These are phyloP conservation scores for Typhlichthys eigenmanni DNA, from an alignment of 2,797 vertebrate species.

Conservation along the genomic window DNA sequence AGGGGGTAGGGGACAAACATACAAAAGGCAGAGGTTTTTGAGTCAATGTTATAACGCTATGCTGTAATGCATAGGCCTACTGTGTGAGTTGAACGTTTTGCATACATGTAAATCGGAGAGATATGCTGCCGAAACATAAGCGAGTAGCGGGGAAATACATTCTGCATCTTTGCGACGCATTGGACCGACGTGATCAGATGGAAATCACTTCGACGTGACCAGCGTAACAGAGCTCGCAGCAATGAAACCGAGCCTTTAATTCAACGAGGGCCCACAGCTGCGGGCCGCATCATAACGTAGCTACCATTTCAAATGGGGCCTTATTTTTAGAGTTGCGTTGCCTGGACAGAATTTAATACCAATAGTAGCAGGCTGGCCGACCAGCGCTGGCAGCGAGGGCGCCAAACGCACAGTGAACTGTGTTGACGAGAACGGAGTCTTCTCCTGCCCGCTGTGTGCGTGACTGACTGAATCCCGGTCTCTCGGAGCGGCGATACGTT, in stretches of 20 bases:
- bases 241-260: conserved; percentile 16
- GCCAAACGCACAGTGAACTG: conserved; percentile 40
- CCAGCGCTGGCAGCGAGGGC: conserved; percentile 43
- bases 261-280: conserved; percentile 50
- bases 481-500: conserved; percentile 39
- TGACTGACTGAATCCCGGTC: conserved; percentile 15
- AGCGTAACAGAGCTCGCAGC: conserved; percentile 45
- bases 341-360: conserved; percentile 71
- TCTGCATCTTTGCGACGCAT: neutral
- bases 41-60: too few species aligned
- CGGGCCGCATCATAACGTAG: conserved; percentile 47
- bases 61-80: too few species aligned
- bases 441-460: conserved; percentile 23
- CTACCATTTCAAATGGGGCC: conserved; percentile 64
- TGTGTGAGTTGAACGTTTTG: too few species aligned
- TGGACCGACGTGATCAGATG: conserved; percentile 12
- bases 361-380: conserved; percentile 48
- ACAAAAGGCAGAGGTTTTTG: conserved; percentile 37
- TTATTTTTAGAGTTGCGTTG: conserved; percentile 75
- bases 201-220: conserved; percentile 13
- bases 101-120: too few species aligned
- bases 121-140: too few species aligned
- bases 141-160: neutral
- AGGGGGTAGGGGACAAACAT: conserved; percentile 26
- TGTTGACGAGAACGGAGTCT: conserved; percentile 41